These are phyloP conservation scores for Lepidochrysops patricia DNA, from an alignment of 2,888 invertebrate species.

Conservation along the genomic window DNA sequence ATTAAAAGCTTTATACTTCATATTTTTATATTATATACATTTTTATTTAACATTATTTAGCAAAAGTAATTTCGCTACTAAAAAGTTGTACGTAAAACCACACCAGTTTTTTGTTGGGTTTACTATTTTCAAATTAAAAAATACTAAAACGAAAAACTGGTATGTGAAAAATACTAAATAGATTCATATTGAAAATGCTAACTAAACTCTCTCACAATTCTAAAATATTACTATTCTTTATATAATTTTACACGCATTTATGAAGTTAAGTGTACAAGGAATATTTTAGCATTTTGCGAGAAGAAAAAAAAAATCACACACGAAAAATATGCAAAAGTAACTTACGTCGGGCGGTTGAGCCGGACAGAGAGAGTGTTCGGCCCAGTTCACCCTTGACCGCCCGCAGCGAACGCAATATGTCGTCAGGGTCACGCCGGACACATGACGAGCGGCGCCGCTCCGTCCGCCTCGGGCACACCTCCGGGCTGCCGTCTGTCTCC, in stretches of 20 bases:
- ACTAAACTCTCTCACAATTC: background rate
- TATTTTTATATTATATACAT: background rate
- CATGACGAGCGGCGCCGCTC: constrained; percentile 88
- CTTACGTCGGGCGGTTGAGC: constrained; percentile 83
- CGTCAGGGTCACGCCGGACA: constrained; percentile 88
- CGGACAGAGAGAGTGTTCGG: constrained; percentile 86
- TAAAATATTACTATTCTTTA: no score
- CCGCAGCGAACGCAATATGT: constrained; percentile 86
- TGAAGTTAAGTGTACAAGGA: background rate
- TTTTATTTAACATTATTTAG: no score
- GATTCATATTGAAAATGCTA: no score
- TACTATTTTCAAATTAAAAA: no score
- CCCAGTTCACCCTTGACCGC: constrained; percentile 88
- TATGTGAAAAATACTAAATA: no score
- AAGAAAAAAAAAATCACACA: background rate
- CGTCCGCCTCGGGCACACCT: constrained; percentile 53
- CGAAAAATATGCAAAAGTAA: constrained; percentile 32
- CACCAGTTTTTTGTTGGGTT: no score
- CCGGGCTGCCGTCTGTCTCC: constrained; percentile 36
- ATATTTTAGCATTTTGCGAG: background rate
- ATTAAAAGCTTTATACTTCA: background rate
- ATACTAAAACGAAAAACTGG: no score
- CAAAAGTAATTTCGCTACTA: background rate
- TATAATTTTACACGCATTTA: no score
- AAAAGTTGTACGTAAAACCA: no score